Evolutionary conservation across 2,888 invertebrate genomes (phyloP).

Genomic region (Tenthredo amoena): DNA sequence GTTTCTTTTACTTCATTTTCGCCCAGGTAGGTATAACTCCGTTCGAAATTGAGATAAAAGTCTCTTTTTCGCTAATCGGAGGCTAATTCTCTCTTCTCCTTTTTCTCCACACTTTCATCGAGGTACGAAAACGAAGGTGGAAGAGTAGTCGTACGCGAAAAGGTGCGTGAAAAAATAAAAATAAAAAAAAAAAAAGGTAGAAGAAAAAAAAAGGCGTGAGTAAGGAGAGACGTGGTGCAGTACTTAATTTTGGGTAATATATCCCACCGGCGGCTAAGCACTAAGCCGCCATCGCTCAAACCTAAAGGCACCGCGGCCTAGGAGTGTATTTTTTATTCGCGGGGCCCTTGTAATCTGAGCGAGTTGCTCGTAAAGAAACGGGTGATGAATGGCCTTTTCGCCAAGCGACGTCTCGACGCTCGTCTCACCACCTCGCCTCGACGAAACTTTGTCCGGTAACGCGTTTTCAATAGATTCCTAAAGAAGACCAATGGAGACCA

Average conservation of each 20-base stretch:
- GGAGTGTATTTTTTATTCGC: constrained; percentile 63
- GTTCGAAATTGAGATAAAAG: background rate
- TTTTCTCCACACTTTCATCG: background rate
- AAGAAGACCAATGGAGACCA: constrained; percentile 21
- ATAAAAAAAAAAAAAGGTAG: background rate
- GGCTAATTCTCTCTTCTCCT: background rate
- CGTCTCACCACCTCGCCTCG: constrained; percentile 51
- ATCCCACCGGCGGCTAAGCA: constrained; percentile 44
- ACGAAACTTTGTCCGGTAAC: constrained; percentile 53
- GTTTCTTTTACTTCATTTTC: background rate
- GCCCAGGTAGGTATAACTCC: background rate
- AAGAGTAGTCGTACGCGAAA: background rate
- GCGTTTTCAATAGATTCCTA: constrained; percentile 46
- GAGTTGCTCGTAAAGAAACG: constrained; percentile 59
- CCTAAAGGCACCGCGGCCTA: constrained; percentile 63
- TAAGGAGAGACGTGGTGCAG: constrained; percentile 35
- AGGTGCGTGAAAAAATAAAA: constrained; percentile 28
- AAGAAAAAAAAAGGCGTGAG: background rate
- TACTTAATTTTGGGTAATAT: constrained; percentile 52
- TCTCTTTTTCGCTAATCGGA: background rate
- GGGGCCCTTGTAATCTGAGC: constrained; percentile 56
- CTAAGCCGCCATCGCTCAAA: constrained; percentile 59
- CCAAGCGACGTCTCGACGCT: constrained; percentile 54
- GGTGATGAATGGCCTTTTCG: constrained; percentile 63
- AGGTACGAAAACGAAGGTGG: background rate